Percentiles rank a stretch among this genome's conserved stretches.
Evolutionary conservation across 2,113 vertebrate species (phyloP).

Genomic region (Ophiodon elongatus): DNA sequence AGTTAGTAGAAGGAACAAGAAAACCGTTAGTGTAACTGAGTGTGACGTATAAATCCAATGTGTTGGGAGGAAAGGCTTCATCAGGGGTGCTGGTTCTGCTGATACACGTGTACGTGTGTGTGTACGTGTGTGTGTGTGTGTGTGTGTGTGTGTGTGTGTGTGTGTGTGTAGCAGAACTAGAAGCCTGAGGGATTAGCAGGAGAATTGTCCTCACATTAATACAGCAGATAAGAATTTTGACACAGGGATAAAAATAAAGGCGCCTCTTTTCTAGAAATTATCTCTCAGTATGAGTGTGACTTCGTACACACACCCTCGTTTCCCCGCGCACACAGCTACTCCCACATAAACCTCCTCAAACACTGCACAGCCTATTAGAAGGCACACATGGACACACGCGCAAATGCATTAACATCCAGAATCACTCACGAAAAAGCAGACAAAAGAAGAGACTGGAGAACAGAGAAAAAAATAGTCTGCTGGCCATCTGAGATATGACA

Average conservation of each 20-base stretch:
- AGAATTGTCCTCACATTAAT: conserved; percentile 42
- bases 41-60: not conserved
- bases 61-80: conserved; percentile 5
- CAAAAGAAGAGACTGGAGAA: not conserved
- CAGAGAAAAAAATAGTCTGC: not conserved
- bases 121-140: not conserved
- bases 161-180: not conserved
- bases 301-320: not conserved
- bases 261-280: not conserved
- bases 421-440: not conserved
- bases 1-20: not conserved
- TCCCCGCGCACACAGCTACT: not conserved
- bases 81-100: not conserved
- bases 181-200: conserved; percentile 42
- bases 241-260: conserved; percentile 49
- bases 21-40: not conserved
- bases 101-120: too few relatives aligned
- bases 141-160: conserved; percentile 1
- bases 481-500: not conserved
- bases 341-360: not conserved
- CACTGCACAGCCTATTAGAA: not conserved
- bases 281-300: conserved; percentile 17
- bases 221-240: conserved; percentile 32
- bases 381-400: not conserved
- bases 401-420: not conserved